A percentile compares a stretch with the other conserved stretches of the same genome.
These are phyloP conservation scores for Cossypha heuglini DNA, from an alignment of 2,797 vertebrate species.

Conservation along the genomic window DNA sequence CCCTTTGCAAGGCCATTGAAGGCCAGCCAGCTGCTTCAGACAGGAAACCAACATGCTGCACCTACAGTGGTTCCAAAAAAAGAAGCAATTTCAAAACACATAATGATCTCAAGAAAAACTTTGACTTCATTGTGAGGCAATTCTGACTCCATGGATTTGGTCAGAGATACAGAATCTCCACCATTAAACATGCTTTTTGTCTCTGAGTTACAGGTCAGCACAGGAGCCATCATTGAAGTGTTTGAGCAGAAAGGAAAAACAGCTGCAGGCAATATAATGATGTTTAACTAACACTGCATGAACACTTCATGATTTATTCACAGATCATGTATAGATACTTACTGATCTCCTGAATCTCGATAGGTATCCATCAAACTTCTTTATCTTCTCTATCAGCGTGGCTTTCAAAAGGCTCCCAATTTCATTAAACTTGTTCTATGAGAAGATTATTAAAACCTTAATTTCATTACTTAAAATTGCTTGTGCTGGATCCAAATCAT, in stretches of 20 bases:
- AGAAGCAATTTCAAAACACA: background rate
- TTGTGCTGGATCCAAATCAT: background rate
- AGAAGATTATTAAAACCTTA: background rate
- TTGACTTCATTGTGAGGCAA: background rate
- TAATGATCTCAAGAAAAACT: background rate
- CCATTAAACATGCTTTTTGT: background rate
- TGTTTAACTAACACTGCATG: background rate
- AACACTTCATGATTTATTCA: background rate
- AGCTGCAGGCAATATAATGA: background rate
- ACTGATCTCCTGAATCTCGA: conserved; percentile 70
- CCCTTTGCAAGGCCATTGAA: conserved; percentile 57
- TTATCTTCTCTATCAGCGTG: conserved; percentile 75
- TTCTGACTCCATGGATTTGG: background rate
- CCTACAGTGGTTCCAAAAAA: conserved; percentile 56
- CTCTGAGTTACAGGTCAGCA: background rate
- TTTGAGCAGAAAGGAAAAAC: background rate
- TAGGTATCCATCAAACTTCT: conserved; percentile 69
- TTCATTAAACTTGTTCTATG: conserved; percentile 73
- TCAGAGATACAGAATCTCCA: background rate
- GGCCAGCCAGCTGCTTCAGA: conserved; percentile 65
- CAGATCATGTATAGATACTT: background rate
- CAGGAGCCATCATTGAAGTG: background rate
- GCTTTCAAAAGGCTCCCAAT: conserved; percentile 70
- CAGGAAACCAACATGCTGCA: conserved; percentile 69
- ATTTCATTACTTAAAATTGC: background rate